Evolutionary conservation across 2,113 vertebrate species (phyloP), one percentile per base, ranked within the genome.

Genomic region (Tyrannus savana): DNA sequence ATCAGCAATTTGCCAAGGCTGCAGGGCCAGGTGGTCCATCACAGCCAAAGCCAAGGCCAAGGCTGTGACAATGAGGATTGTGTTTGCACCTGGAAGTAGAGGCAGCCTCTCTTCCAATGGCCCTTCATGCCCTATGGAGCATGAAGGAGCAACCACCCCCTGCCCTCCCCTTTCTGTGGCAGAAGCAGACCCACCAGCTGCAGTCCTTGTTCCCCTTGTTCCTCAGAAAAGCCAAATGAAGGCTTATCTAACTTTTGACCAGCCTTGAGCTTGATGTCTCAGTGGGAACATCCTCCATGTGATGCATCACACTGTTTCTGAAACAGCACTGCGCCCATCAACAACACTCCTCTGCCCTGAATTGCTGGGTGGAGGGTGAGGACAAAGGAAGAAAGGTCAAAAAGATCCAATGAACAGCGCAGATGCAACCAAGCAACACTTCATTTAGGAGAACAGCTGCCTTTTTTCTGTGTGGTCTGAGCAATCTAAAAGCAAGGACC

Each of bases 31-130:
- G n/a, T 24, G 24, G 60, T 37, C 16, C 6, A 0, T 8, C 42
- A 31, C 1, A 12, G 55, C 69, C 68, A 63, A 31, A 12, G 55
- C 64, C 58, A 59, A 35, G 42, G n/a, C 47, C 31, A 21, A 71
- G 30, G 47, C 39, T 85, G 58, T 0, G 0, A 35, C 1, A 3
- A 11, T 9, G 60, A 67, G 28, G 19, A 19, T 19, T 85, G 33
- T 2, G 2, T 37, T 90, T 85, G 58, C 58, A 50, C 9, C 23
- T 49, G 67, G 50, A 71, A 71, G 66, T 35, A 59, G 66, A 31
- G 25, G 19, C 52, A 88, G 25, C 19, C 17, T 90, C 31, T 85
- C 33, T 13, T 35, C 1, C 2, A 13, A 33, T 0, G 0, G 42
- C n/a, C 16, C 50, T 49, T 86, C 49, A 50, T 42, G 84, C 47